Conservation (phyloP, 1,140 invertebrate species). For the Battus philenor region DNA sequence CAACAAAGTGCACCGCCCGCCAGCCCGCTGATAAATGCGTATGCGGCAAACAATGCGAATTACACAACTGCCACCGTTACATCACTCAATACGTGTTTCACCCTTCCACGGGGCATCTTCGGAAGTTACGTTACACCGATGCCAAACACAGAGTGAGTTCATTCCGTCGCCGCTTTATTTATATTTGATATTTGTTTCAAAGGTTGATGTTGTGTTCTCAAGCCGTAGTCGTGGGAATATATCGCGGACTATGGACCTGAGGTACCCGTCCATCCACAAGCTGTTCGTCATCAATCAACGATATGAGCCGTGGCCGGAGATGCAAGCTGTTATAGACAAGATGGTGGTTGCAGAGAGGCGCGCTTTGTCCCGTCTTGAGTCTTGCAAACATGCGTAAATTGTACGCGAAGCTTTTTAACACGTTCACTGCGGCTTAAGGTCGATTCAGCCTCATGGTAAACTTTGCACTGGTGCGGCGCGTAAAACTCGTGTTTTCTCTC, state of each 20-base stretch:
- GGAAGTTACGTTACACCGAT: no score
- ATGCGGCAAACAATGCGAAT: no score
- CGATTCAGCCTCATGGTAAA: not conserved
- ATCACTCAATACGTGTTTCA: no score
- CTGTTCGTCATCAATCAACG: constrained; percentile 48
- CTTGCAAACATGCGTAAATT: constrained; percentile 29
- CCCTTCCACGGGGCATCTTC: no score
- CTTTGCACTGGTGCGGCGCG: not conserved
- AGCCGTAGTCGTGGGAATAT: constrained; percentile 35
- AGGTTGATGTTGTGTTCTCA: constrained; percentile 52
- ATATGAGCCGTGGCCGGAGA: constrained; percentile 60
- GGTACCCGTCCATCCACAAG: constrained; percentile 45
- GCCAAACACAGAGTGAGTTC: no score
- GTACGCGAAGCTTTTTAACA: not conserved
- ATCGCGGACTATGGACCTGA: constrained; percentile 58
- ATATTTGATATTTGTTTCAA: not conserved
- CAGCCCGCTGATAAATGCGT: no score
- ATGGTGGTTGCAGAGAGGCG: constrained; percentile 49
- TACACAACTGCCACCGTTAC: no score
- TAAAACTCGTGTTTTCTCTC: not conserved
- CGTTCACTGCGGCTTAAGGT: not conserved
- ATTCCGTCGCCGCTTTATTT: no score
- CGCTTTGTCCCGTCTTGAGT: constrained; percentile 31
- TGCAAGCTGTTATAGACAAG: constrained; percentile 57
- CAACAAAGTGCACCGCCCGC: no score